Evolutionary conservation across 2,113 vertebrate genomes (phyloP).

Genomic region (Hyla sarda): DNA sequence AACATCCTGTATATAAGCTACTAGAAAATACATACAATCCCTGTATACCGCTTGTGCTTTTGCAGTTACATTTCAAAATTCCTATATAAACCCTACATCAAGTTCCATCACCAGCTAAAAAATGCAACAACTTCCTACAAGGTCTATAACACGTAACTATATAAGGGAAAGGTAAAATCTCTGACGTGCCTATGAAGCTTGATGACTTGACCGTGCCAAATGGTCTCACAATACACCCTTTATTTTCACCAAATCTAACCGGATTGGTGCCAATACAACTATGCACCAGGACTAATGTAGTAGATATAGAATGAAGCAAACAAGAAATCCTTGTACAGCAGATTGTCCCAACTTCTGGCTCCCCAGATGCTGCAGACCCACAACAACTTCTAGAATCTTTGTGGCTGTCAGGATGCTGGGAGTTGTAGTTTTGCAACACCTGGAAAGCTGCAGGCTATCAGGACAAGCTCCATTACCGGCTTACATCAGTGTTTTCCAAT

Average conservation of each 20-base stretch:
- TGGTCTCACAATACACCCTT: background rate
- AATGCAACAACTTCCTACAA: too few species aligned
- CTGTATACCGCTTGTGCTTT: background rate
- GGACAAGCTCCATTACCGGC: background rate
- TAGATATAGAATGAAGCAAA: background rate
- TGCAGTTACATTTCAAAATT: background rate
- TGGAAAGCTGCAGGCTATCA: background rate
- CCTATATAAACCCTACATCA: background rate
- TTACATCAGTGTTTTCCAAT: too few species aligned
- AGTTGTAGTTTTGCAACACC: background rate
- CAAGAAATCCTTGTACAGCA: background rate
- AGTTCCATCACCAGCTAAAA: background rate
- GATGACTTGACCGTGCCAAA: background rate
- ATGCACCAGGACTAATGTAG: background rate
- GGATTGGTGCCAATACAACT: background rate
- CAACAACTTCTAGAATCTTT: background rate
- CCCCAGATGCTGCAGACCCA: background rate
- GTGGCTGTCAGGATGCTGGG: background rate
- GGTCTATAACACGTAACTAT: background rate
- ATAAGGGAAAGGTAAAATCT: background rate
- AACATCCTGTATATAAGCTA: too few species aligned
- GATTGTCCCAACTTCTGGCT: background rate
- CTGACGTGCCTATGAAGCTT: background rate
- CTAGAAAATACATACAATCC: too few species aligned
- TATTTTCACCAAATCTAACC: background rate